phyloP scores from a whole-genome alignment of 2,797 vertebrate genomes.

The Nannoperca australis region DNA sequence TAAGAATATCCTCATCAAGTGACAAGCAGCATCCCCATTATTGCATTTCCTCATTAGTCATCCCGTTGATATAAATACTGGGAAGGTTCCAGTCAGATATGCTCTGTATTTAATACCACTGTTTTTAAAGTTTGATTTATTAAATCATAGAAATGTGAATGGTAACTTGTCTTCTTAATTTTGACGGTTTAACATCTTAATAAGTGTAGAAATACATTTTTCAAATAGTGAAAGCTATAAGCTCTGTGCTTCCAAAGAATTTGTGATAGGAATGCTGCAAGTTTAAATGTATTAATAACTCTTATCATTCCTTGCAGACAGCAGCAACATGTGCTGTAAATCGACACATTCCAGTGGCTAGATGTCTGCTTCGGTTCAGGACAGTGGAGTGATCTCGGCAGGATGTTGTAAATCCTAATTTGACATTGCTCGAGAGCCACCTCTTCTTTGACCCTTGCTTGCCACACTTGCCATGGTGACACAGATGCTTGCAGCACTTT shows the following conservation, averaged over 20 bases:
- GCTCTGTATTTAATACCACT: slow-evolving; percentile 53
- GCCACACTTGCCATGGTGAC: slow-evolving; percentile 17
- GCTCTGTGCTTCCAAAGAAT: slow-evolving; percentile 54
- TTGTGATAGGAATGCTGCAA: slow-evolving; percentile 48
- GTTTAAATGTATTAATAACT: slow-evolving; percentile 63
- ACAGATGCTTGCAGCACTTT: slow-evolving; percentile 15
- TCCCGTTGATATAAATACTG: slow-evolving; percentile 74
- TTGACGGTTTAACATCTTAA: slow-evolving; percentile 10
- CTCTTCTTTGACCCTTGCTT: slow-evolving; percentile 43
- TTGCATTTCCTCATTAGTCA: slow-evolving; percentile 81
- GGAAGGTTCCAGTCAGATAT: slow-evolving; percentile 58
- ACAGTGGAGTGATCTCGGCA: slow-evolving; percentile 38
- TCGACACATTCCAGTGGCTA: slow-evolving; percentile 48
- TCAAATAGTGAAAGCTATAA: slow-evolving; percentile 39
- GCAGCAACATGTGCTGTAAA: slow-evolving; percentile 60
- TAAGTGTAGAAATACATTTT: slow-evolving; percentile 26
- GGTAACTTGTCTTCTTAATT: slow-evolving; percentile 10
- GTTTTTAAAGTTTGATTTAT: slow-evolving; percentile 20
- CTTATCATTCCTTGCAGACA: slow-evolving; percentile 48
- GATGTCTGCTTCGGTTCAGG: slow-evolving; percentile 22
- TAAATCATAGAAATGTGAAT: slow-evolving; percentile 28
- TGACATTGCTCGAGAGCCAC: slow-evolving; percentile 35
- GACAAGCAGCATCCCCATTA: slow-evolving; percentile 68
- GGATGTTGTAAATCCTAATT: slow-evolving; percentile 61
- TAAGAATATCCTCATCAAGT: slow-evolving; percentile 82